Evolutionary conservation across 2,888 invertebrate genomes (phyloP).

Genomic region (Dryobotodes eremita): DNA sequence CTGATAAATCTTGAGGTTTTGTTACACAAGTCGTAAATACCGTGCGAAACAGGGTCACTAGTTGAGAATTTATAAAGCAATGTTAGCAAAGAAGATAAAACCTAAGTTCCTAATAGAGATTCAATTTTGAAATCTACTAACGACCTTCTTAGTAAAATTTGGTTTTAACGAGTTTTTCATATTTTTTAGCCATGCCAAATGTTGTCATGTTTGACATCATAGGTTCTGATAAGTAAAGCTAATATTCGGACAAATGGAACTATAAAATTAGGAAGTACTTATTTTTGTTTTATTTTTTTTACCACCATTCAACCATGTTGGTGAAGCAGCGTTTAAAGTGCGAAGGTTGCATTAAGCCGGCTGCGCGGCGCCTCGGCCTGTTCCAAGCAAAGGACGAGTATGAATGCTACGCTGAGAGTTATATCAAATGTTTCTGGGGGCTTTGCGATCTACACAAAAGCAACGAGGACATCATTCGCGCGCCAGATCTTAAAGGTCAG

Average conservation of each 20-base stretch:
- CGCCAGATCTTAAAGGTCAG: constrained; percentile 48
- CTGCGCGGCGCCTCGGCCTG: constrained; percentile 75
- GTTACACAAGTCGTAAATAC: neutral
- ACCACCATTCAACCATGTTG: constrained; percentile 63
- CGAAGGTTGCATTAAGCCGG: constrained; percentile 77
- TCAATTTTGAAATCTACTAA: neutral
- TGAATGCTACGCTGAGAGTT: constrained; percentile 83
- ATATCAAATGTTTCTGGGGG: constrained; percentile 86
- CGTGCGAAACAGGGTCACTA: neutral
- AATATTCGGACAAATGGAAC: constrained; percentile 48
- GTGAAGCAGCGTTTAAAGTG: constrained; percentile 71
- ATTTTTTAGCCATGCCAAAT: constrained; percentile 16
- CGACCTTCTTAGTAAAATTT: constrained; percentile 21
- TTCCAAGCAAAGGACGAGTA: constrained; percentile 78
- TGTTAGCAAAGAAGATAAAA: constrained; percentile 9
- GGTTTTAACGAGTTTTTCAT: neutral
- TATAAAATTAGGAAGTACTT: constrained; percentile 55
- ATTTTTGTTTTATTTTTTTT: constrained; percentile 17
- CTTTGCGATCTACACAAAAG: constrained; percentile 82
- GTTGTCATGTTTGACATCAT: constrained; percentile 38
- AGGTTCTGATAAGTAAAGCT: constrained; percentile 1
- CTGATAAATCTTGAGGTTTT: neutral
- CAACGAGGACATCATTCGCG: constrained; percentile 68
- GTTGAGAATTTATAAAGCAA: neutral
- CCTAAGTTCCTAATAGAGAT: neutral